A percentile compares a stretch with the other conserved stretches of the same genome.
Evolutionary conservation across 2,113 vertebrate genomes (phyloP).

Genomic region (Lanius ludovicianus): DNA sequence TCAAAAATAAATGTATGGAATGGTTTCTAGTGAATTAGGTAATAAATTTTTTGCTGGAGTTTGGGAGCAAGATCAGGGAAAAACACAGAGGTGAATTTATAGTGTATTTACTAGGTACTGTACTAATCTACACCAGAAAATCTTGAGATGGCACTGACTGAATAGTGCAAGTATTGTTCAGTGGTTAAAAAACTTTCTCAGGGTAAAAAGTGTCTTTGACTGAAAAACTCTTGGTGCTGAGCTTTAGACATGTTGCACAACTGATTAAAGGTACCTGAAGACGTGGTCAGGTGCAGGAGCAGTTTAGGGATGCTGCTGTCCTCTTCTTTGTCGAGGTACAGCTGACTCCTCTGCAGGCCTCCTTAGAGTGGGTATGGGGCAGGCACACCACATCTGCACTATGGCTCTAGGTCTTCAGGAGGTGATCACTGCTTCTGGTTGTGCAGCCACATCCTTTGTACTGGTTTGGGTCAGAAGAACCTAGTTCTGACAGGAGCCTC

Average conservation of each 20-base stretch:
- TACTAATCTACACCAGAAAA: background rate
- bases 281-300: background rate
- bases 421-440: too few relatives aligned
- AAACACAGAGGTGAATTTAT: background rate
- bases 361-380: background rate
- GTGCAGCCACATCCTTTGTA: background rate
- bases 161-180: background rate
- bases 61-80: background rate
- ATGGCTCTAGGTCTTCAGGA: background rate
- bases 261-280: background rate
- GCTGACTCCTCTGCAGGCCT: background rate
- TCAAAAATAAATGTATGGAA: background rate
- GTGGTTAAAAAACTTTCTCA: background rate
- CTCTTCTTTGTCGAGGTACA: background rate
- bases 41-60: background rate
- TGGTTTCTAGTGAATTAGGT: background rate
- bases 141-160: background rate
- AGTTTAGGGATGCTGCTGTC: background rate
- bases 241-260: fast-evolving
- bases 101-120: background rate
- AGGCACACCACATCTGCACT: fast-evolving
- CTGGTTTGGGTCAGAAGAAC: background rate
- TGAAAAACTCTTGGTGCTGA: background rate
- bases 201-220: background rate
- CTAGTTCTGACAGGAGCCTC: background rate